These are phyloP conservation scores for Cladorhizidae sp. DNA, from an alignment of 37 sponge, comb jelly and placozoan species.

Conservation along the genomic window DNA sequence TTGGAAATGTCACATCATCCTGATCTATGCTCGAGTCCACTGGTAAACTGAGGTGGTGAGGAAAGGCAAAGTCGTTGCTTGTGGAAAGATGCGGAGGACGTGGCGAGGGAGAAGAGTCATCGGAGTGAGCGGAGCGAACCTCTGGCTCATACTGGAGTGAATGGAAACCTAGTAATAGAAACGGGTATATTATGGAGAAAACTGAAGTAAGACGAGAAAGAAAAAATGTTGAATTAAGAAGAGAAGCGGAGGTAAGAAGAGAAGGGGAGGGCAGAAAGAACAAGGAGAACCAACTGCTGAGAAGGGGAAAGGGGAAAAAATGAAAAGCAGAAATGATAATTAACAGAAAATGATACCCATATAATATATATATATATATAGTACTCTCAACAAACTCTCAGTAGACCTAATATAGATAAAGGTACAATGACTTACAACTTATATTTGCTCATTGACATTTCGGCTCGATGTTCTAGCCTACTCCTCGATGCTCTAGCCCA, in stretches of 20 bases:
- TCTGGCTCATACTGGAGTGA: neutral
- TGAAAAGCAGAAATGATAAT: too few relatives aligned
- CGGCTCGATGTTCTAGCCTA: too few relatives aligned
- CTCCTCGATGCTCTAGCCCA: too few relatives aligned
- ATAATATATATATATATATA: too few relatives aligned
- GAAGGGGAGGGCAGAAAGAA: neutral
- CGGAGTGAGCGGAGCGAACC: slow-evolving; percentile 2
- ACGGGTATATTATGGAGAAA: neutral
- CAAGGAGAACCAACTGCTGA: too few relatives aligned
- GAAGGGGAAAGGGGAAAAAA: neutral
- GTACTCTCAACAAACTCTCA: too few relatives aligned
- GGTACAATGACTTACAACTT: too few relatives aligned
- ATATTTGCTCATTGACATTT: too few relatives aligned
- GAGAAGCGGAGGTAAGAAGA: neutral
- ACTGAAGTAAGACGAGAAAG: neutral
- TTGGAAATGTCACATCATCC: slow-evolving; percentile 11
- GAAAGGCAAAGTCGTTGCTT: neutral
- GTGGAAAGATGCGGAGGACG: neutral
- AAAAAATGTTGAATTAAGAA: neutral
- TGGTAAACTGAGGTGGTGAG: slow-evolving; percentile 17
- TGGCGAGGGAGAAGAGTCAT: slow-evolving; percentile 8
- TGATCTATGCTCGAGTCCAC: neutral
- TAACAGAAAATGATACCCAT: too few relatives aligned
- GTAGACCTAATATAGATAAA: too few relatives aligned
- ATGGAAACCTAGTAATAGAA: neutral